Evolutionary conservation across 2,888 invertebrate genomes (phyloP), one percentile per base, ranked within the genome.

Genomic region (Gnatocerus cornutus): DNA sequence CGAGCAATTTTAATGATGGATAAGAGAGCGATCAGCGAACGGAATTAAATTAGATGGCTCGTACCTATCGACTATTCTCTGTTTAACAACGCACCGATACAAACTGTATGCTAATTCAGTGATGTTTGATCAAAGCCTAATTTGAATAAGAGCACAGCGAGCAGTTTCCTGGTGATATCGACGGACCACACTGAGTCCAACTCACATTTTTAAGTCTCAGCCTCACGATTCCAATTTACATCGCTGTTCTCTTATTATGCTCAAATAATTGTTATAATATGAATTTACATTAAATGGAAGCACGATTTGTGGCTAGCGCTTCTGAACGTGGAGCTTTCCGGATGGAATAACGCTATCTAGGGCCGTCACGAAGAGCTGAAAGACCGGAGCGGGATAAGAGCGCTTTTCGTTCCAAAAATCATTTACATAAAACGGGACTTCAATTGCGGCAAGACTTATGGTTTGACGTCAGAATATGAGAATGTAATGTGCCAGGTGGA

Each of bases 201-300:
- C 27, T 45, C 14, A 16, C 39, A 66, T 71, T 75, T 73, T 75
- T 71, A 66, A 69, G 61, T 52, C 41, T 43, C 52, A 53, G 21
- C 58, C 74, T 76, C 79, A 79, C 79, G 79, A 78, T 73, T 78
- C 69, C 77, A 74, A 78, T 79, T 78, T 79, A 75, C 78, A 78
- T 78, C 72, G 74, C 72, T 68, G 75, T 69, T 65, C 68, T 70
- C 74, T 77, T 77, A 78, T 77, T 78, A 76, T 74, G 68, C 64
- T 75, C 66, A 71, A 75, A 77, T 79, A 79, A 79, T 79, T 77
- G 79, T 76, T 78, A 73, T 77, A 77, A 76, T 74, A 74, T 73
- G 56, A 73, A 78, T 77, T 78, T 77, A 75, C 78, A 79, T 79
- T 78, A 77, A 79, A 77, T 74, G 74, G 74, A 72, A 46, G 75